Percentiles rank a stretch among this genome's conserved stretches.
Evolutionary conservation across 2,113 vertebrate species (phyloP).

Genomic region (Pholis gunnellus): DNA sequence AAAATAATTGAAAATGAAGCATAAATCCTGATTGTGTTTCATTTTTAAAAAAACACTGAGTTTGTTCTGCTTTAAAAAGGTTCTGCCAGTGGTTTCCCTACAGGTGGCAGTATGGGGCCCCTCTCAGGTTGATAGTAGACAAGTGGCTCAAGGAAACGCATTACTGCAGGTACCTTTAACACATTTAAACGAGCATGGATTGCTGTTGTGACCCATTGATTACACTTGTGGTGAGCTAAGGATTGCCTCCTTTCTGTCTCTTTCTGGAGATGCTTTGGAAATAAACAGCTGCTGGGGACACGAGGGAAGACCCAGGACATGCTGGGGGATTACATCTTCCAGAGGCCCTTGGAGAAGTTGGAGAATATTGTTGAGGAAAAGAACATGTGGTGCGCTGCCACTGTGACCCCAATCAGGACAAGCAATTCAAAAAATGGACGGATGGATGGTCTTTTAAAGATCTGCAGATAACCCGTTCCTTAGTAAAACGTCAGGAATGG

Average conservation of each 20-base stretch:
- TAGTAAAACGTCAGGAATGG: slow-evolving; percentile 2
- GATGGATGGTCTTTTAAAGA: slow-evolving; percentile 42
- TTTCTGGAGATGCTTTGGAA: background rate
- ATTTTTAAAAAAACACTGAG: background rate
- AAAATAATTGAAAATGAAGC: background rate
- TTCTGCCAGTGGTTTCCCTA: background rate
- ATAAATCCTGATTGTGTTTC: background rate
- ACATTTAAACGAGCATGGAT: background rate
- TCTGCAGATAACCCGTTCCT: slow-evolving; percentile 6
- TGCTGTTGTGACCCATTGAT: background rate
- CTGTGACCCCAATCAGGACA: slow-evolving; percentile 53
- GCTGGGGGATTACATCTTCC: slow-evolving; percentile 5
- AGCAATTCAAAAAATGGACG: slow-evolving; percentile 41
- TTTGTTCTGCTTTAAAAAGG: background rate
- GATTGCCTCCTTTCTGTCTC: background rate
- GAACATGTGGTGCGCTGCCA: background rate
- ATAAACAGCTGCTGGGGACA: slow-evolving; percentile 3
- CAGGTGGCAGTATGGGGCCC: background rate
- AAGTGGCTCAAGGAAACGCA: background rate
- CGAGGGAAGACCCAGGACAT: background rate
- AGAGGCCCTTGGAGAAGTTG: slow-evolving; percentile 12
- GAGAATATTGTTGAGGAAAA: slow-evolving; percentile 19
- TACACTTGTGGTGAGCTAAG: background rate
- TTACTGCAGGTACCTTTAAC: background rate
- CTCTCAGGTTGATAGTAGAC: too few species aligned